Conservation (phyloP, 1,140 invertebrate genomes). For the Aphelinus certus region DNA sequence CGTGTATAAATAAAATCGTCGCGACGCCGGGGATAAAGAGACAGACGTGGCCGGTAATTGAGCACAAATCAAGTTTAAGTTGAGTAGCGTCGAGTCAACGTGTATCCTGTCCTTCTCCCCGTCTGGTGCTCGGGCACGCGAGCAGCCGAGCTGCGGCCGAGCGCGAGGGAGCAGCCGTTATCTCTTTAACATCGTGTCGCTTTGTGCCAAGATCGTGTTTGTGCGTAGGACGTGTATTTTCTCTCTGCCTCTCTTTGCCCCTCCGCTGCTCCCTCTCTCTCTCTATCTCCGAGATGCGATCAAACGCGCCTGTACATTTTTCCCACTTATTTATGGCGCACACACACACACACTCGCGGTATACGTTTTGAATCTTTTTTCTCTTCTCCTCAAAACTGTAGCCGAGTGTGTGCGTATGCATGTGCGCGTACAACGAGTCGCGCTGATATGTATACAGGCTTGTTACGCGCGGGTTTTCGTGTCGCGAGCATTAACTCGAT, state of each 20-base stretch:
- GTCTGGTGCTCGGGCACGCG: neutral
- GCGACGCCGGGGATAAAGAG: constrained; percentile 48
- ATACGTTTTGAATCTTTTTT: neutral
- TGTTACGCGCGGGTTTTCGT: constrained; percentile 16
- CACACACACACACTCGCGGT: too few relatives aligned
- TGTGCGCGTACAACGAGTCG: constrained; percentile 9
- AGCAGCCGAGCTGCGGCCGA: constrained; percentile 21
- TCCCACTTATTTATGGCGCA: constrained; percentile 36
- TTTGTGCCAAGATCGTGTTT: constrained; percentile 41
- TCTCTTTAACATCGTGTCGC: constrained; percentile 37
- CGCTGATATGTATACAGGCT: constrained; percentile 31
- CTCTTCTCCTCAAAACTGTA: constrained; percentile 11
- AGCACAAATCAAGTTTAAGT: constrained; percentile 67
- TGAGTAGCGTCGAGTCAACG: constrained; percentile 44
- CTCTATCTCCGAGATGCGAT: constrained; percentile 38
- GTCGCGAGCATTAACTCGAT: neutral
- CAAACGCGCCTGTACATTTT: constrained; percentile 38
- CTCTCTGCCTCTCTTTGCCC: neutral
- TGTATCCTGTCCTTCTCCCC: neutral
- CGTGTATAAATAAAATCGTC: constrained; percentile 64
- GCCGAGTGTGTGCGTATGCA: neutral
- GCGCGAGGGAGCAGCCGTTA: constrained; percentile 3
- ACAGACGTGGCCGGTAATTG: constrained; percentile 61
- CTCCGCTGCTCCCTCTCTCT: neutral
- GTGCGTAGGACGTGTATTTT: constrained; percentile 39